These are phyloP conservation scores for Australoheros facetus DNA, from an alignment of 2,797 vertebrate species.

Conservation along the genomic window DNA sequence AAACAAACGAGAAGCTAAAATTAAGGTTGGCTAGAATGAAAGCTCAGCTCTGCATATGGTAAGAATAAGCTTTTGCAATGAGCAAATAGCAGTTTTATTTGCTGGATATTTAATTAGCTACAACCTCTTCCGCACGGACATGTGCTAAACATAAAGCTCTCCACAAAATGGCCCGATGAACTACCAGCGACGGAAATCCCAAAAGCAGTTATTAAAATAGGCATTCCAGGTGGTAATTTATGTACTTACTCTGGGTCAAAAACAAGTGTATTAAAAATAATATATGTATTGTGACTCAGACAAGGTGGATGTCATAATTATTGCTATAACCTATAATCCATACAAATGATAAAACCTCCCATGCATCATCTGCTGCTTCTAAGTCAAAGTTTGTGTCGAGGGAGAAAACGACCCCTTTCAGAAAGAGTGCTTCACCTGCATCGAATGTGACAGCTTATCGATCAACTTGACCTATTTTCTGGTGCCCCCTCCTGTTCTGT, in stretches of 20 bases:
- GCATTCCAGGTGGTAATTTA: neutral
- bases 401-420: conserved; percentile 3
- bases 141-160: neutral
- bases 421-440: conserved; percentile 2
- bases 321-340: neutral
- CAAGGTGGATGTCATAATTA: neutral
- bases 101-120: conserved; percentile 2
- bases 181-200: neutral
- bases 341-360: neutral
- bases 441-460: conserved; percentile 15
- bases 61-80: neutral
- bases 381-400: conserved; percentile 1
- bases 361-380: neutral
- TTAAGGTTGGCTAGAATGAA: neutral
- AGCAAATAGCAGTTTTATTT: neutral
- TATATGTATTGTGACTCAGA: neutral
- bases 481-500: conserved; percentile 3
- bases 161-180: neutral
- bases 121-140: accelerated
- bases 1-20: conserved; percentile 2
- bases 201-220: neutral
- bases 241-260: neutral
- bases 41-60: neutral
- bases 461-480: conserved; percentile 30
- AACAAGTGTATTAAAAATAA: neutral